Evolutionary conservation across 2,888 invertebrate genomes (phyloP).

Genomic region (Copidosoma aretas): DNA sequence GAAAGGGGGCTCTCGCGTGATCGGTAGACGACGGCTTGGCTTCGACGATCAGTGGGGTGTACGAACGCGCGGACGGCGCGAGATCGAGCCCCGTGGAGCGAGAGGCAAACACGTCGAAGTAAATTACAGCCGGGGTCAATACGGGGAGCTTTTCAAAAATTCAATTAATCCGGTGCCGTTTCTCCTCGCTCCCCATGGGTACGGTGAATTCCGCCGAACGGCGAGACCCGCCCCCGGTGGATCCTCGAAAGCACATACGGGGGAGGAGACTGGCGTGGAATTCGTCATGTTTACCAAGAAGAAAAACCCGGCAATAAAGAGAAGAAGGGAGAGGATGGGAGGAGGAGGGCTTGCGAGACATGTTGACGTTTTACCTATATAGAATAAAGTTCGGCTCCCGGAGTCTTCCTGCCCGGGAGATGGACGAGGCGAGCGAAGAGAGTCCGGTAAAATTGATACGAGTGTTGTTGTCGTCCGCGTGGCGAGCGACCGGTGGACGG

Average conservation of each 20-base stretch:
- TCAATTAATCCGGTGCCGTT: conserved; percentile 23
- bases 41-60: no score
- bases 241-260: no score
- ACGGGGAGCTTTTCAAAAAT: conserved; percentile 20
- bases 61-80: no score
- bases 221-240: not conserved
- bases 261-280: conserved; percentile 8
- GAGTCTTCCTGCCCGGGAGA: conserved; percentile 1
- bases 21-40: no score
- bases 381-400: conserved; percentile 36
- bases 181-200: not conserved
- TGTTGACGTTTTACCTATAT: conserved; percentile 39
- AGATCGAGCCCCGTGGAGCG: not conserved
- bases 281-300: conserved; percentile 36
- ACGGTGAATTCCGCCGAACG: conserved; percentile 14
- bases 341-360: conserved; percentile 34
- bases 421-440: not conserved
- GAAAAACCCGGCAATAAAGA: conserved; percentile 37
- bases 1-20: no score
- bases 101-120: conserved; percentile 14
- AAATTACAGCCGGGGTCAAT: conserved; percentile 10
- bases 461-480: no score
- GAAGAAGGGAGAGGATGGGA: conserved; percentile 42
- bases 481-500: no score
- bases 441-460: conserved; percentile 45